These are phyloP conservation scores for Cataglyphis altisquamis DNA, from an alignment of 2,888 invertebrate genomes.

Conservation along the genomic window DNA sequence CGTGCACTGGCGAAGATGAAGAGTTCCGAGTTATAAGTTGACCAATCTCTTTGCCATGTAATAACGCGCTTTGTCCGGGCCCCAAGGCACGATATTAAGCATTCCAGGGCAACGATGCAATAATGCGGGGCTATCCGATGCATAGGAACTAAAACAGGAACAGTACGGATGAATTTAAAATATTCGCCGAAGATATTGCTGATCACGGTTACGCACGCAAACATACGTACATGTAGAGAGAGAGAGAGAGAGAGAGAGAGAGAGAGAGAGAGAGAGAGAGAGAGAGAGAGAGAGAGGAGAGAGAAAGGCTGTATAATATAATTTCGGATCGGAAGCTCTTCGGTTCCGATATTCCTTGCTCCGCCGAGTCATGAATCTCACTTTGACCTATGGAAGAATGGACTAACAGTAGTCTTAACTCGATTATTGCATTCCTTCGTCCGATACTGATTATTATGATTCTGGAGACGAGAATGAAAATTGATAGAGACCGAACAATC, in stretches of 20 bases:
- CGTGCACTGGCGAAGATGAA: slow-evolving; percentile 64
- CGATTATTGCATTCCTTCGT: slow-evolving; percentile 67
- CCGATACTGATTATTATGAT: slow-evolving; percentile 50
- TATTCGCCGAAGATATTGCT: slow-evolving; percentile 75
- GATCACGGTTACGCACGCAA: slow-evolving; percentile 63
- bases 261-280: not conserved
- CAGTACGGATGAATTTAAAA: slow-evolving; percentile 77
- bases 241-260: not conserved
- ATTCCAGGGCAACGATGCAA: slow-evolving; percentile 83
- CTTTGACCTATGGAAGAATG: slow-evolving; percentile 62
- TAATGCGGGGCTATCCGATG: slow-evolving; percentile 82
- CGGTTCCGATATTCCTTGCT: slow-evolving; percentile 66
- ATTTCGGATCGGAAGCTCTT: slow-evolving; percentile 65
- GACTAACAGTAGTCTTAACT: slow-evolving; percentile 46
- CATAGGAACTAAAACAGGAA: slow-evolving; percentile 80
- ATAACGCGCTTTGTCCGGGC: slow-evolving; percentile 81
- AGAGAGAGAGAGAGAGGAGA: not conserved
- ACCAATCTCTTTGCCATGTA: slow-evolving; percentile 78
- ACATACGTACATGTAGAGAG: not conserved
- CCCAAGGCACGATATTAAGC: slow-evolving; percentile 82
- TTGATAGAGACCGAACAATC: not conserved
- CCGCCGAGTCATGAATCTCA: slow-evolving; percentile 59
- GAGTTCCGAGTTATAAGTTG: slow-evolving; percentile 78
- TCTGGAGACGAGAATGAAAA: slow-evolving; percentile 31
- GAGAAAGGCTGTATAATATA: slow-evolving; percentile 49